Percentiles rank a stretch among this genome's conserved stretches.
Evolutionary conservation across 1,140 invertebrate species (phyloP).

Genomic region (Ylistrum balloti): DNA sequence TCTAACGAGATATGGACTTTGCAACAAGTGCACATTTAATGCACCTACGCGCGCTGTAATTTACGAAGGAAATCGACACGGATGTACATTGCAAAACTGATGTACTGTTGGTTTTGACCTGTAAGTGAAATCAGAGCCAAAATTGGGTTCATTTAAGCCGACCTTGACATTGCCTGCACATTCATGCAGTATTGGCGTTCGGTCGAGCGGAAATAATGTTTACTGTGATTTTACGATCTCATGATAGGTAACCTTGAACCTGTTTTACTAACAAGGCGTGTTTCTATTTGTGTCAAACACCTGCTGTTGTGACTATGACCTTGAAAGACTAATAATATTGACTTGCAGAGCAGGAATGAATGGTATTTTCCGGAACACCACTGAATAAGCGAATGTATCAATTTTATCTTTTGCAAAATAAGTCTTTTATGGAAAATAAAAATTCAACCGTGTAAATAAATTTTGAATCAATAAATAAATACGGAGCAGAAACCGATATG

Average conservation of each 20-base stretch:
- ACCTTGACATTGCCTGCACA: conserved; percentile 4
- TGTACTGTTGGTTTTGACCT: not conserved
- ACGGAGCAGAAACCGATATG: too few relatives aligned
- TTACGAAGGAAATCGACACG: not conserved
- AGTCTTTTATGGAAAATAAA: too few relatives aligned
- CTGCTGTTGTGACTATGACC: not conserved
- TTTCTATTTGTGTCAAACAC: not conserved
- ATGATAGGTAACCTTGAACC: conserved; percentile 9
- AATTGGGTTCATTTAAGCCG: not conserved
- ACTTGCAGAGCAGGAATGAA: not conserved
- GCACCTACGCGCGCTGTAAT: not conserved
- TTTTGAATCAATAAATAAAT: too few relatives aligned
- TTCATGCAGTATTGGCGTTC: not conserved
- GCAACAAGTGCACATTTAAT: not conserved
- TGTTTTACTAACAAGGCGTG: not conserved
- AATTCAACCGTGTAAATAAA: too few relatives aligned
- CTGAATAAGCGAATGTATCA: too few relatives aligned
- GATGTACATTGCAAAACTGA: not conserved
- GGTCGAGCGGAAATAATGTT: not conserved
- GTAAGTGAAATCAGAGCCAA: not conserved
- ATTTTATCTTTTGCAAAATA: too few relatives aligned
- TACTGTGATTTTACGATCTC: not conserved
- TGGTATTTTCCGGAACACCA: too few relatives aligned
- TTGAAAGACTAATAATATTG: not conserved
- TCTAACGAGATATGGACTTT: not conserved